These are phyloP conservation scores for Porites australiensis DNA, from an alignment of 64 coral and sea anemone genomes.

Conservation along the genomic window DNA sequence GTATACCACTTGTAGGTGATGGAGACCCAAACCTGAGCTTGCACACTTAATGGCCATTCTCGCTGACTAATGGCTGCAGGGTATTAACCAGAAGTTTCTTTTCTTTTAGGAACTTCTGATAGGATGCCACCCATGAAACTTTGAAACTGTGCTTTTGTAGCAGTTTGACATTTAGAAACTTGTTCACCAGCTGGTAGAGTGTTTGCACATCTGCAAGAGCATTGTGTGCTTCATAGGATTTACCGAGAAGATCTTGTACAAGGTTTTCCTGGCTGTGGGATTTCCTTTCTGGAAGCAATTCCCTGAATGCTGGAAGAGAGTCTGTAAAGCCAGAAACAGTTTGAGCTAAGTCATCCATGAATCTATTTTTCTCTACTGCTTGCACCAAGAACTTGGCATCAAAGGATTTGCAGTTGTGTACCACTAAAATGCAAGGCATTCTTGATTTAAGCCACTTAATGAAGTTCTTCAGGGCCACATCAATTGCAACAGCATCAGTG, in stretches of 20 bases:
- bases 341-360: not conserved
- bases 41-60: conserved; percentile 29
- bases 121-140: not conserved
- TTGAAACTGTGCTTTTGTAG: conserved; percentile 12
- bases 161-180: not conserved
- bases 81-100: not conserved
- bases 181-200: conserved; percentile 15
- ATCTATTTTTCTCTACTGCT: not conserved
- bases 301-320: conserved; percentile 24
- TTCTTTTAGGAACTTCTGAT: not conserved
- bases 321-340: conserved; percentile 29
- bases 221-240: conserved; percentile 54
- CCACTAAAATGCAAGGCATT: not conserved
- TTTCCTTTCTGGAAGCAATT: conserved; percentile 21
- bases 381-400: conserved; percentile 16
- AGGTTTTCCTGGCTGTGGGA: conserved; percentile 6
- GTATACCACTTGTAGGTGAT: conserved; percentile 24
- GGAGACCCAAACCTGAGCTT: not conserved
- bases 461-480: not conserved
- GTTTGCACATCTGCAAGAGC: conserved; percentile 65
- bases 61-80: not conserved
- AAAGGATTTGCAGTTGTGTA: conserved; percentile 48
- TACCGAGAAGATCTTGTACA: not conserved
- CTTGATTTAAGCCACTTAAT: conserved; percentile 28
- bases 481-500: no score